Evolutionary conservation across 1,140 invertebrate genomes (phyloP).

Genomic region (Megathymus violae): DNA sequence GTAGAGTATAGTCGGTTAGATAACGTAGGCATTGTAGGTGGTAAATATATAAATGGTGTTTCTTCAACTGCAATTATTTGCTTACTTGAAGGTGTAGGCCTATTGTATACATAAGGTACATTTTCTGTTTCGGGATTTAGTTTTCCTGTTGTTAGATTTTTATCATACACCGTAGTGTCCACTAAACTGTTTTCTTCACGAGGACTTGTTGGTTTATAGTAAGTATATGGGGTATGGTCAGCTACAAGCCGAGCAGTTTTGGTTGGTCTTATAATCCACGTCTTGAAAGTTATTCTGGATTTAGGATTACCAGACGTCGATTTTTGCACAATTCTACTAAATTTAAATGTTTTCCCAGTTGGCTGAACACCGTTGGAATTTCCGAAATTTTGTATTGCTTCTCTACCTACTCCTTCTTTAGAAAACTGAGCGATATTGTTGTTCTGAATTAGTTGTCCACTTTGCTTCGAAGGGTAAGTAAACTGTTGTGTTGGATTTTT

Average conservation of each 20-base stretch:
- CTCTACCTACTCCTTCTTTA: too few species aligned
- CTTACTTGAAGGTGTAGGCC: conserved; percentile 37
- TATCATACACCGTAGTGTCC: conserved; percentile 47
- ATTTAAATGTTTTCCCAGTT: conserved; percentile 67
- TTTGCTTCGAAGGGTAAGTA: conserved; percentile 30
- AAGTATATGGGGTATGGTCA: conserved; percentile 60
- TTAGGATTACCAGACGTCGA: conserved; percentile 60
- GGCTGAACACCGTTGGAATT: conserved; percentile 52
- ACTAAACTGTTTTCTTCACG: conserved; percentile 30
- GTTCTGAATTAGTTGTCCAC: conserved; percentile 42
- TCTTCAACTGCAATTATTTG: conserved; percentile 31
- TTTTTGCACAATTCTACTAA: conserved; percentile 61
- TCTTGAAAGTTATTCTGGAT: conserved; percentile 74
- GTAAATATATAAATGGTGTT: conserved; percentile 45
- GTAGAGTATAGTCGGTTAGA: conserved; percentile 30
- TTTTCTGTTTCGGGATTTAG: conserved; percentile 31
- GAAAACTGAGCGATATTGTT: conserved; percentile 30
- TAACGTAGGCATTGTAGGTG: conserved; percentile 44
- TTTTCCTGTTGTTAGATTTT: conserved; percentile 37
- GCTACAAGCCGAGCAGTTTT: conserved; percentile 56
- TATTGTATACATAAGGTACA: conserved; percentile 48
- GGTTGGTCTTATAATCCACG: conserved; percentile 74
- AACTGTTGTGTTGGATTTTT: conserved; percentile 14
- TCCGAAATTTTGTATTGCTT: conserved; percentile 67
- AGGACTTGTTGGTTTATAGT: conserved; percentile 46